These are phyloP conservation scores for Phymorhynchus buccinoides DNA, from an alignment of 1,140 invertebrate genomes.

Conservation along the genomic window DNA sequence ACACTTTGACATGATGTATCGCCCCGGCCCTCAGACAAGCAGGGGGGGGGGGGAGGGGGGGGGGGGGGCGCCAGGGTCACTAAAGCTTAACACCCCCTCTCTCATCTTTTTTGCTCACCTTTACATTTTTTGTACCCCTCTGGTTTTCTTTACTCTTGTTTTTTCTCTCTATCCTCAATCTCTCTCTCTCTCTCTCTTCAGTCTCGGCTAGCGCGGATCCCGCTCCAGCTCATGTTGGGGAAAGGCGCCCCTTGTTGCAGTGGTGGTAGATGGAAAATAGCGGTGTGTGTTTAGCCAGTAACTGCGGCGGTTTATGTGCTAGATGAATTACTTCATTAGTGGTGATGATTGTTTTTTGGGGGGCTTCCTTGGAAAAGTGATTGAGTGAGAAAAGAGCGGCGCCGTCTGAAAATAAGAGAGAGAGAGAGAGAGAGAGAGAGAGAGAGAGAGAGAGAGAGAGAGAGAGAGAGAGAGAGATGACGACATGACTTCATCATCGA, in stretches of 20 bases:
- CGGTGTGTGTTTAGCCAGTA: too few species aligned
- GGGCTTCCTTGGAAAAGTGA: too few species aligned
- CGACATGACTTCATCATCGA: neutral
- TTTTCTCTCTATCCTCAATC: neutral
- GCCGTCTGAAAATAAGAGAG: constrained; percentile 26
- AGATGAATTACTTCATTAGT: too few species aligned
- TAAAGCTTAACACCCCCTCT: constrained; percentile 30
- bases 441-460: constrained; percentile 25
- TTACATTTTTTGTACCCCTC: too few species aligned
- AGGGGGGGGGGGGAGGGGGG: constrained; percentile 60
- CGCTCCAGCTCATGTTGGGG: neutral
- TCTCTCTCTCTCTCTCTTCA: neutral
- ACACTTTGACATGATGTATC: constrained; percentile 68
- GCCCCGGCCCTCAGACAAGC: constrained; percentile 59
- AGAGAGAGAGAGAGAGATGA: neutral
- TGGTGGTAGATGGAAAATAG: too few species aligned
- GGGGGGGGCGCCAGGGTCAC: constrained; percentile 54
- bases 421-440: constrained; percentile 41
- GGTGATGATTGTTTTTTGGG: too few species aligned
- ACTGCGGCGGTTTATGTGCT: too few species aligned
- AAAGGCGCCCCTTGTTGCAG: neutral
- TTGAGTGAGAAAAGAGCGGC: neutral
- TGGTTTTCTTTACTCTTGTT: too few species aligned
- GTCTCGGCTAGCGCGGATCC: neutral
- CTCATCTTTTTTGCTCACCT: too few species aligned